Percentiles rank a stretch among this genome's conserved stretches.
Conservation (phyloP, 2,797 vertebrate species). For the Amphiprion clarkii region DNA sequence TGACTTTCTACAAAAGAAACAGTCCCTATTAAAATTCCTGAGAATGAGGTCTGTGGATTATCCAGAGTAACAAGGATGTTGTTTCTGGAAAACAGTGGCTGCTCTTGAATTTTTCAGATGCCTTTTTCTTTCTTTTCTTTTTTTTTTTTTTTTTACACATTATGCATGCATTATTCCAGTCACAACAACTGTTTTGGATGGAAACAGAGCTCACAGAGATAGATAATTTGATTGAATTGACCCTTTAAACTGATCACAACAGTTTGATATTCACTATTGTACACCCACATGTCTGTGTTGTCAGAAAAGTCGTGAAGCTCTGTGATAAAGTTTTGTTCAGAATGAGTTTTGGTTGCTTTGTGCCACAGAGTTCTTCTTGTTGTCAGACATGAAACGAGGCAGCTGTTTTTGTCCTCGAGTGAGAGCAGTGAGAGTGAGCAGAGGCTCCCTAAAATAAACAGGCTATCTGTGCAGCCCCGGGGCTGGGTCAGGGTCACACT, state of each 20-base stretch:
- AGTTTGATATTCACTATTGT: neutral
- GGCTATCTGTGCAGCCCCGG: slow-evolving; percentile 60
- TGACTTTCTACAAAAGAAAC: slow-evolving; percentile 27
- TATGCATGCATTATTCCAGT: neutral
- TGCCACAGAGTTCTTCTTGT: slow-evolving; percentile 35
- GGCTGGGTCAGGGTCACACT: slow-evolving; percentile 69
- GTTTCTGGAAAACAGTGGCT: slow-evolving; percentile 15
- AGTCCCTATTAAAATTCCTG: slow-evolving; percentile 43
- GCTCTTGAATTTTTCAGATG: neutral
- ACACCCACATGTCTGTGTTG: neutral
- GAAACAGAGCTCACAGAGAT: neutral
- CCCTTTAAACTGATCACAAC: neutral
- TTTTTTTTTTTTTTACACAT: neutral
- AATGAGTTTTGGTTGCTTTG: slow-evolving; percentile 5
- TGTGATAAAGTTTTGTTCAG: neutral
- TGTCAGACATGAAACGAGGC: slow-evolving; percentile 66
- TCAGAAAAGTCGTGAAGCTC: neutral
- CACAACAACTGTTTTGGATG: neutral
- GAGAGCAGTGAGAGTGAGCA: slow-evolving; percentile 63
- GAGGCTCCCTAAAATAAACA: slow-evolving; percentile 82
- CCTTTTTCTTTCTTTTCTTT: neutral
- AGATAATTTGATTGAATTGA: neutral
- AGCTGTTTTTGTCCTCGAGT: slow-evolving; percentile 78
- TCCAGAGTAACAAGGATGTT: slow-evolving; percentile 19
- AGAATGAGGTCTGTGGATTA: slow-evolving; percentile 25